phyloP scores from a whole-genome alignment of 2,113 vertebrate genomes.

The Penelope pileata region DNA sequence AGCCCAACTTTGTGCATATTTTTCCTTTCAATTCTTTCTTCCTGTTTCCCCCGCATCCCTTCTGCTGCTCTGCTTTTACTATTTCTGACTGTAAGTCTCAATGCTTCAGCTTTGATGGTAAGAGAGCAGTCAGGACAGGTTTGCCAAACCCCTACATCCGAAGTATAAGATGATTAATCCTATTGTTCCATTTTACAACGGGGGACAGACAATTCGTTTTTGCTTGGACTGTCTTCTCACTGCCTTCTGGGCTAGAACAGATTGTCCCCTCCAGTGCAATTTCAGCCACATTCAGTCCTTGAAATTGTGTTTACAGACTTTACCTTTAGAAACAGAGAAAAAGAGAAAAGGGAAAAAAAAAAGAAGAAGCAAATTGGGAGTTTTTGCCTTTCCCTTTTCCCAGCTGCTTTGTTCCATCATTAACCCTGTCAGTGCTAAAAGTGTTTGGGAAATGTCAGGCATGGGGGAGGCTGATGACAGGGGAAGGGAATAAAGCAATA shows the following conservation, averaged over 20 bases:
- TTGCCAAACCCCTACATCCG: not conserved
- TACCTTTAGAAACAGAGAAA: not conserved
- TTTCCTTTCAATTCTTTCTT: not conserved
- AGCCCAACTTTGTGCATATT: not conserved
- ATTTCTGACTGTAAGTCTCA: not conserved
- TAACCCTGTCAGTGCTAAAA: not conserved
- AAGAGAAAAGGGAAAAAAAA: accelerated
- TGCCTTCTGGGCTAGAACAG: not conserved
- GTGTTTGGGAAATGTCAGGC: not conserved
- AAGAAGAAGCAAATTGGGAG: not conserved
- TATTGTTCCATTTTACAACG: not conserved
- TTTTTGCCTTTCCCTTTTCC: not conserved
- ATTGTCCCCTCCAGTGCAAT: not conserved
- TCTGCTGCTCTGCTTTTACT: not conserved
- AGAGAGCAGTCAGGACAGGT: not conserved
- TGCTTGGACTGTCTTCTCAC: not conserved
- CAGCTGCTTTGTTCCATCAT: not conserved
- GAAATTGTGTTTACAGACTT: not conserved
- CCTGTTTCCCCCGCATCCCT: not conserved
- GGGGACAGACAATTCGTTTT: not conserved
- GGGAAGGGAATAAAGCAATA: not conserved
- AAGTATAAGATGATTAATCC: not conserved
- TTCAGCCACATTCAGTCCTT: not conserved
- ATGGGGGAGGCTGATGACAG: not conserved
- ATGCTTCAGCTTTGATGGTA: not conserved